Evolutionary conservation across 2,797 vertebrate genomes (phyloP).

Genomic region (Presbytis comata): DNA sequence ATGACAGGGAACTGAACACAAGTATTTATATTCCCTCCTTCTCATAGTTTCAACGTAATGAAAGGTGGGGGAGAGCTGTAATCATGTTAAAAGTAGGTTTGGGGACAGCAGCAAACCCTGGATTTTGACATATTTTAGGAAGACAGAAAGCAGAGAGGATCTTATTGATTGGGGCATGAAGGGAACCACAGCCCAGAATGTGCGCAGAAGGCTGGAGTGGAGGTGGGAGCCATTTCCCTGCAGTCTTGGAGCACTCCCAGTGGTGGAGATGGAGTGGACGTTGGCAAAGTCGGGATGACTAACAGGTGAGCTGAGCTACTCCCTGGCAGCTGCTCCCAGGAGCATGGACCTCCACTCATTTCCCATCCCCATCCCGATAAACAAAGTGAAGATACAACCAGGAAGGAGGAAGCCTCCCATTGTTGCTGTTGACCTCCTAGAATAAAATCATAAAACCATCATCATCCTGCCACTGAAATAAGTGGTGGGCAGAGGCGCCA

Average conservation of each 20-base stretch:
- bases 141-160: not conserved
- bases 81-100: not conserved
- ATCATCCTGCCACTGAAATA: not conserved
- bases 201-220: not conserved
- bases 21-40: not conserved
- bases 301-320: not conserved
- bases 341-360: not conserved
- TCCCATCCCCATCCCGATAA: rapidly evolving
- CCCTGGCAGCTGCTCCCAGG: not conserved
- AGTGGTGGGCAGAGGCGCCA: not conserved
- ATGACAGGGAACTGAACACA: not conserved
- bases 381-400: not conserved
- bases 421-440: not conserved
- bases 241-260: not conserved
- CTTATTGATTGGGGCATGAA: rapidly evolving
- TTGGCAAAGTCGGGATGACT: not conserved
- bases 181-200: not conserved
- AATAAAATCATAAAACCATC: not conserved
- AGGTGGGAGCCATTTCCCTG: not conserved
- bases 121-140: not conserved
- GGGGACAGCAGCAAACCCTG: not conserved
- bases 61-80: not conserved
- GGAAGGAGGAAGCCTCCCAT: not conserved
- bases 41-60: not conserved
- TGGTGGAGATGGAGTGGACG: rapidly evolving